Conservation (phyloP, 2,797 vertebrate species). For the Sebastes hopkinsi region DNA sequence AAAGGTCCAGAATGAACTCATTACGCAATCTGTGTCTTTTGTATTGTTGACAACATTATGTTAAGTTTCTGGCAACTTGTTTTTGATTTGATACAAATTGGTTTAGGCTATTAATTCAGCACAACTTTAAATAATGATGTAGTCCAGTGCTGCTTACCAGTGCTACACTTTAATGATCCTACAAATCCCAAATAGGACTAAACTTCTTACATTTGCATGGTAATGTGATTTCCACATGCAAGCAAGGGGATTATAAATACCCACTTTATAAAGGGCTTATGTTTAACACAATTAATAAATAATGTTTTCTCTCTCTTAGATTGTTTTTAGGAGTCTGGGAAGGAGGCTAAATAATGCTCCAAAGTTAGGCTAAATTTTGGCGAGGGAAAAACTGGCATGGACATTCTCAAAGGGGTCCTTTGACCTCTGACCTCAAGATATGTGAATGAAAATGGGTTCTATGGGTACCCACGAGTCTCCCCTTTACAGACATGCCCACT, state of each 20-base stretch:
- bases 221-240: neutral
- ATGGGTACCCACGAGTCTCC: too few species aligned
- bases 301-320: neutral
- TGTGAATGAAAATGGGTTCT: too few species aligned
- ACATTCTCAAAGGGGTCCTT: accelerated
- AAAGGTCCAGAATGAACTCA: neutral
- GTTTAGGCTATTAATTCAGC: neutral
- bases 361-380: too few species aligned
- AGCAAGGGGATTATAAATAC: neutral
- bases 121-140: neutral
- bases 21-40: neutral
- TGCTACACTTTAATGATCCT: neutral
- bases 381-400: too few species aligned
- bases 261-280: neutral
- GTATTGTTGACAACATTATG: neutral
- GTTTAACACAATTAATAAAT: neutral
- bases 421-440: too few species aligned
- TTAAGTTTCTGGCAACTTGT: neutral
- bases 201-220: neutral
- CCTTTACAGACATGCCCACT: too few species aligned
- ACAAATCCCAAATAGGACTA: neutral
- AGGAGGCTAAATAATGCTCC: too few species aligned
- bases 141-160: neutral
- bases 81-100: neutral
- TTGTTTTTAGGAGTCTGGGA: too few species aligned